Conservation (phyloP, 2,888 invertebrate species). For the Heteropelma amictum region DNA sequence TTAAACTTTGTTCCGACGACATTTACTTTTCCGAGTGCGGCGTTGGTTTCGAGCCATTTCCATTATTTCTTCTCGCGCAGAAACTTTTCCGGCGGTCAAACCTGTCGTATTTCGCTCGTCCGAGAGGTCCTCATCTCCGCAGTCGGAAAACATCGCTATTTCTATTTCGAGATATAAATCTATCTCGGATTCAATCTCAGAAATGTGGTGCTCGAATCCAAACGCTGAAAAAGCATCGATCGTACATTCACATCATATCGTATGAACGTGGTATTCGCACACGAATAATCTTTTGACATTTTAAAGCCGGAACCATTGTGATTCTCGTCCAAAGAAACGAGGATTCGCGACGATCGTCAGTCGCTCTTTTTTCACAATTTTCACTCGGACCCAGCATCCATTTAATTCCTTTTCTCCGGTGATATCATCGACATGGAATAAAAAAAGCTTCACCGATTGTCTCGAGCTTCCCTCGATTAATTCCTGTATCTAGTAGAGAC, state of each 20-base stretch:
- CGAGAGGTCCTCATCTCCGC: background rate
- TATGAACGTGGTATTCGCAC: background rate
- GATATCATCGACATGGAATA: background rate
- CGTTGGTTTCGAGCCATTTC: background rate
- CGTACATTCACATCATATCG: background rate
- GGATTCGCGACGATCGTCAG: background rate
- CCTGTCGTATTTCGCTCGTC: no score
- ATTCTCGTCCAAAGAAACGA: background rate
- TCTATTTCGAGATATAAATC: background rate
- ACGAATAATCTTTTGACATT: background rate
- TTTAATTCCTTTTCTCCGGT: background rate
- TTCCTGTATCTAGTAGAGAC: conserved; percentile 3
- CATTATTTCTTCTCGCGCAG: background rate
- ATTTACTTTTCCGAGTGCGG: background rate
- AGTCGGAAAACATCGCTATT: background rate
- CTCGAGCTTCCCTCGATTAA: conserved; percentile 25
- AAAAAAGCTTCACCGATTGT: background rate
- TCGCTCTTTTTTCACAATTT: background rate
- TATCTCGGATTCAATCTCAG: conserved; percentile 16
- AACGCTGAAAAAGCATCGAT: background rate
- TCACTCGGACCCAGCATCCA: background rate
- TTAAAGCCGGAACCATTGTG: background rate
- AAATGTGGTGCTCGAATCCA: conserved; percentile 13
- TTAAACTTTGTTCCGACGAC: background rate
- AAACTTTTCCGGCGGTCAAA: background rate